Base-by-base conservation (phyloP, 2,113 vertebrate species). In the Hemibagrus wyckioides region DNA sequence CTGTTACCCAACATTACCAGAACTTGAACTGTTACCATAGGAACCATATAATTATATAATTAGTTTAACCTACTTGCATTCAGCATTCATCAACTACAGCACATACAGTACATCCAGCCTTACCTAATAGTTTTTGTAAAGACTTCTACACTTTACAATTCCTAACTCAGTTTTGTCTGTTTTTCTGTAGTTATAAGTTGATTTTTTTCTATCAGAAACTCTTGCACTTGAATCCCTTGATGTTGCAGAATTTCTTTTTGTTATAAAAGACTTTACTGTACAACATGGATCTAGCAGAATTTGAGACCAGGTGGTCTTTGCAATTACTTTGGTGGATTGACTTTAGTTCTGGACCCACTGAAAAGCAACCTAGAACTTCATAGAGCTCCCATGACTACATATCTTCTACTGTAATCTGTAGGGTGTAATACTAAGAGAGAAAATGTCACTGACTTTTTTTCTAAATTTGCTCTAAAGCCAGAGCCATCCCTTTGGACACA, bases 1-100 rank as follows among this genome's bases (percentile, higher is more conserved):
- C 50, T 56, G 19, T 52, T 15, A 48, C 44, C 69, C 69, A 73
- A 36, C 21, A 41, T 73, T 23, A 36, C 19, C 23, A 75, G 41
- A 75, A 48, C 39, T 28, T 75, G 39, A 75, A 75, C 41, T 48
- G 50, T 80, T 80, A 80, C 76, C 76, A 80, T 80, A 56, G 76
- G 1, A 21, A 80, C 75, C 75, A 77, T 77, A 25, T 77, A 30
- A 30, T 77, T 76, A 52, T 77, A 25, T 77, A 30, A 30, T 77
- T 76, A 52, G 75, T 52, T 52, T 77, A 50, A 52, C 30, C 50
- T 80, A 56, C 11, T 39, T 25, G 21, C 21, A 59, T 52, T 77
- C 73, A 73, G 69, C 69, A 4, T 73, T 73, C 39, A 44, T 44
- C 21, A 77, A 30, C 33, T 57, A 11, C 33, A 57, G 79, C 79